Evolutionary conservation across 2,888 invertebrate genomes (phyloP).

Genomic region (Dasysyrphus albostriatus): DNA sequence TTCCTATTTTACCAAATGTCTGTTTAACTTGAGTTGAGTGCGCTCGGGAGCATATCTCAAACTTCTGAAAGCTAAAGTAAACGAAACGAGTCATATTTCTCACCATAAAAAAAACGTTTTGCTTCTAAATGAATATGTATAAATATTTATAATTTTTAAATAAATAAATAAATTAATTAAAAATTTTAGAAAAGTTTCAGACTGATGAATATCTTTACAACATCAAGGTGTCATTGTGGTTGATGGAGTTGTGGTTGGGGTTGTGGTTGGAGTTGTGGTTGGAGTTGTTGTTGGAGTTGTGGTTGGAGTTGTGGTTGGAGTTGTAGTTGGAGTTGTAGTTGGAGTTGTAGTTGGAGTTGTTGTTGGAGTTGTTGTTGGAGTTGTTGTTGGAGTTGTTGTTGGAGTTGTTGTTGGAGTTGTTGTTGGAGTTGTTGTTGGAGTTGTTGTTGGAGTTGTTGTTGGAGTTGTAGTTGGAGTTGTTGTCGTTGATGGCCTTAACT

Average conservation of each 20-base stretch:
- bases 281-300: neutral
- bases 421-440: slow-evolving; percentile 13
- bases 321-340: slow-evolving; percentile 1
- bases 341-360: neutral
- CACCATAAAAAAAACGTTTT: too few relatives aligned
- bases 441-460: slow-evolving; percentile 31
- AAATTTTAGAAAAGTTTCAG: too few relatives aligned
- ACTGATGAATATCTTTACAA: too few relatives aligned
- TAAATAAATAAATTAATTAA: neutral
- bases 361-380: neutral
- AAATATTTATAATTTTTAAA: too few relatives aligned
- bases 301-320: neutral
- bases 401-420: slow-evolving; percentile 50
- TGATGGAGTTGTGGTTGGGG: neutral
- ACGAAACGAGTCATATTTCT: too few relatives aligned
- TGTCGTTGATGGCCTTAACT: neutral
- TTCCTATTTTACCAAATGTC: too few relatives aligned
- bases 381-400: slow-evolving; percentile 9
- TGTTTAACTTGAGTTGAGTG: too few relatives aligned
- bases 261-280: slow-evolving; percentile 3
- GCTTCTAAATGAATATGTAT: too few relatives aligned
- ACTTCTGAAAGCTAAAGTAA: too few relatives aligned
- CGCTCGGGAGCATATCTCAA: too few relatives aligned
- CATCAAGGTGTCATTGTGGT: neutral
- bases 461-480: slow-evolving; percentile 57